Percentiles rank a stretch among this genome's conserved stretches.
phyloP scores from a whole-genome alignment of 2,888 invertebrate species.

The Pecten maximus region DNA sequence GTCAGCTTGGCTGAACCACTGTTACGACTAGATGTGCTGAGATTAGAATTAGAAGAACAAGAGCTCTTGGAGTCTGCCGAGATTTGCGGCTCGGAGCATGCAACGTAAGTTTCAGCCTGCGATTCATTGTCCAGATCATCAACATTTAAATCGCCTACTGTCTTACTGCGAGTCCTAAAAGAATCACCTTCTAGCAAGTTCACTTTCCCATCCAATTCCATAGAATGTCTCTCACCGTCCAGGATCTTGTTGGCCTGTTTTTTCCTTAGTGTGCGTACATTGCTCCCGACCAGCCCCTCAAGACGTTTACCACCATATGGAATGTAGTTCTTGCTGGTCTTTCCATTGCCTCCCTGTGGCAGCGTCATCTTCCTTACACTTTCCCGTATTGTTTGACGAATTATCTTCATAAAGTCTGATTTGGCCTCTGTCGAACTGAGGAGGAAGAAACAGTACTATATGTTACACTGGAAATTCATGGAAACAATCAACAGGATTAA shows the following conservation, averaged over 20 bases:
- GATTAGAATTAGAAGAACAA: conserved; percentile 76
- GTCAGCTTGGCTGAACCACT: conserved; percentile 88
- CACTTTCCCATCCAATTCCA: conserved; percentile 90
- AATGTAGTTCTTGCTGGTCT: conserved; percentile 67
- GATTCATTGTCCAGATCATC: conserved; percentile 64
- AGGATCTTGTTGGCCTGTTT: conserved; percentile 57
- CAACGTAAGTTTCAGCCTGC: conserved; percentile 61
- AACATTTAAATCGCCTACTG: conserved; percentile 88
- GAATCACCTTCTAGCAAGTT: conserved; percentile 84
- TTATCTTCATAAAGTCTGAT: conserved; percentile 97
- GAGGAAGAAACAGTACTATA: conserved; percentile 44
- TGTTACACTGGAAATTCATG: background rate
- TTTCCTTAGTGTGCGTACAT: conserved; percentile 65
- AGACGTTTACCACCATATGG: conserved; percentile 69
- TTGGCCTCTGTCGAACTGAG: conserved; percentile 96
- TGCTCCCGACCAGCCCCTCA: conserved; percentile 59
- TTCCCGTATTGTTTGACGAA: conserved; percentile 97
- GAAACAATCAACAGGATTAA: background rate
- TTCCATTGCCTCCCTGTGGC: conserved; percentile 84
- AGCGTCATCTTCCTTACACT: conserved; percentile 98
- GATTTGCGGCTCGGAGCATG: conserved; percentile 64
- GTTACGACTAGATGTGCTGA: conserved; percentile 75
- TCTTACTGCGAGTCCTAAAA: conserved; percentile 94
- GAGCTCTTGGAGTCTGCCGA: conserved; percentile 63
- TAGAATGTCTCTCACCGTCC: conserved; percentile 78